Percentiles rank a stretch among this genome's conserved stretches.
phyloP scores from a whole-genome alignment of 2,113 vertebrate species.

The Gorilla gorilla region DNA sequence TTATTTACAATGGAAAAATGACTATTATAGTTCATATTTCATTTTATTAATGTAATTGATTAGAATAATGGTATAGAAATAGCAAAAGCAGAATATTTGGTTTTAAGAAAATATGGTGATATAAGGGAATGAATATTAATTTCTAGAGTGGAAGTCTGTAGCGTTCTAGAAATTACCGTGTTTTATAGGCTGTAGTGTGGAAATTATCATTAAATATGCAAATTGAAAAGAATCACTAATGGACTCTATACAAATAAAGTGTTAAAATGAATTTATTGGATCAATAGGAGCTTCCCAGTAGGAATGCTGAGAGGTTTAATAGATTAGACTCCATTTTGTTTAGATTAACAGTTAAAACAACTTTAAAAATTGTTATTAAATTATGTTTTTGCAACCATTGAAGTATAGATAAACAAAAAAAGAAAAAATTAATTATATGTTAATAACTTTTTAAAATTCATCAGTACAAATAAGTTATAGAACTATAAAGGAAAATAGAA shows the following conservation, averaged over 20 bases:
- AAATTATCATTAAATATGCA: neutral
- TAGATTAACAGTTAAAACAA: neutral
- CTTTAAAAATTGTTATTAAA: constrained; percentile 1
- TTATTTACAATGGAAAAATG: constrained; percentile 14
- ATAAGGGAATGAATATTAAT: neutral
- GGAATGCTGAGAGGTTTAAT: neutral
- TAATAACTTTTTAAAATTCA: neutral
- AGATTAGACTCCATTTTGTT: neutral
- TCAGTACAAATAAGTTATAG: neutral
- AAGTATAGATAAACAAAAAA: too few relatives aligned
- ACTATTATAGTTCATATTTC: neutral
- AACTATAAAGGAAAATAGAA: neutral
- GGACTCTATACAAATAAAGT: constrained; percentile 3
- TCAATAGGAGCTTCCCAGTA: neutral
- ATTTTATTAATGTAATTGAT: neutral
- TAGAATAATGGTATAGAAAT: neutral
- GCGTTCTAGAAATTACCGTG: neutral
- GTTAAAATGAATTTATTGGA: neutral
- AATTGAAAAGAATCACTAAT: neutral
- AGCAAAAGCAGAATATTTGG: neutral
- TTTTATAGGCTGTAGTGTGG: neutral
- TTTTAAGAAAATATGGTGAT: neutral
- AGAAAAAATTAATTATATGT: neutral
- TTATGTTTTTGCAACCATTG: neutral
- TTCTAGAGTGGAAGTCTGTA: neutral